These are phyloP conservation scores for Oceanites oceanicus DNA, from an alignment of 2,113 vertebrate genomes.

Conservation along the genomic window DNA sequence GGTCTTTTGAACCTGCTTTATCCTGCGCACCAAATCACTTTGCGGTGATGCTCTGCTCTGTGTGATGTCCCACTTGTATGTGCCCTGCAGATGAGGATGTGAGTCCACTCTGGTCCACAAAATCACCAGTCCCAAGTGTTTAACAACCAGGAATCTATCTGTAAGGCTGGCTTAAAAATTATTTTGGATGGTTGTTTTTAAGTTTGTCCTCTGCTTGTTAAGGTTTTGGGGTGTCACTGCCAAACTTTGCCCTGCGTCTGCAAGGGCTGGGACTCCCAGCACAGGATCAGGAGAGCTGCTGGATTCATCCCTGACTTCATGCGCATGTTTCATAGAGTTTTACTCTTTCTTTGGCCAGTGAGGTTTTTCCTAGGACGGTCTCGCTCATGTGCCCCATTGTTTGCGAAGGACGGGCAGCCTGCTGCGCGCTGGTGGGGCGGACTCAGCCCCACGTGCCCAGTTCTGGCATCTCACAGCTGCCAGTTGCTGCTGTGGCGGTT, in stretches of 20 bases:
- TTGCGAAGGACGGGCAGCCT: background rate
- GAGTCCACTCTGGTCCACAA: no score
- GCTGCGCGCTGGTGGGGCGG: background rate
- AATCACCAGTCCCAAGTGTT: background rate
- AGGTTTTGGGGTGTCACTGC: background rate
- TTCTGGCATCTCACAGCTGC: background rate
- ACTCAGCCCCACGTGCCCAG: background rate
- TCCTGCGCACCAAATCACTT: background rate
- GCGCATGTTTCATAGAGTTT: no score
- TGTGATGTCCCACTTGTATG: no score
- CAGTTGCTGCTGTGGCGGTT: background rate
- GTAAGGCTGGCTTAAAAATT: background rate
- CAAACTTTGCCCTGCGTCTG: no score
- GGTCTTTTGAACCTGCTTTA: background rate
- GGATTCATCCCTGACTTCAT: background rate
- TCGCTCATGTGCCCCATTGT: background rate
- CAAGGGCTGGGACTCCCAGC: background rate
- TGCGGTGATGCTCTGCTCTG: background rate
- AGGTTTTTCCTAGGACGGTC: no score
- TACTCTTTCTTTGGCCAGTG: background rate
- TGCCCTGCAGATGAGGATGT: background rate
- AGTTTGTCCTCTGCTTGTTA: background rate
- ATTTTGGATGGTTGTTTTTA: background rate
- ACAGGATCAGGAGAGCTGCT: background rate
- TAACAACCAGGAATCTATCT: background rate